Evolutionary conservation across 53 echinoderm and acorn worm species (phyloP), one percentile per base, ranked within the genome.

Genomic region (Apostichopus leukothele): DNA sequence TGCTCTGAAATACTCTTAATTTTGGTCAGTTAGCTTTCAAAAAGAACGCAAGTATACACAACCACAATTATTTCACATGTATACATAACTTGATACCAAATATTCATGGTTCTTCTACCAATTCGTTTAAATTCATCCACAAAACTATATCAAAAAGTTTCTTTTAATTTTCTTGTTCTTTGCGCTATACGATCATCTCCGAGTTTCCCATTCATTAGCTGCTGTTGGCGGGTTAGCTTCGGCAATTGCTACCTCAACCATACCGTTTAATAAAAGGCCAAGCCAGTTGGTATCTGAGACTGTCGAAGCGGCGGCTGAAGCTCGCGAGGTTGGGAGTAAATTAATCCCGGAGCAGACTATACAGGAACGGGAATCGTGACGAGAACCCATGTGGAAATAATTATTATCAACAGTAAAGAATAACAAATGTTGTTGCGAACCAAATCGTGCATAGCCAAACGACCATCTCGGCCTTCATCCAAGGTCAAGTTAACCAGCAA

Each of bases 361-460:
- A 13, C 6, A 59, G 59, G 57, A 81, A 81, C 81, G 54, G 55
- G 81, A 81, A 59, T 81, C 81, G 81, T 81, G 81, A 81, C 68
- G 85, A 50, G 66, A 19, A 67, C 66, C 85, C 85, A 85, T 85
- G 85, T 85, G 85, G 85, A 85, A 85, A 85, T 68, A 85, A 85
- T 85, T 85, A 85, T 85, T 67, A 85, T 67, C 67, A 85, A 85
- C 85, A 67, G 85, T 66, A 67, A 67, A 85, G 68, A 85, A 85
- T 85, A 85, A 85, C 85, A 85, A 85, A 85, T 67, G 85, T 67
- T 85, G 85, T 85, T 85, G 85, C 85, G 85, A 85, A 50, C 85
- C 63, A 67, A 85, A 85, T 85, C 85, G 85, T 67, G 85, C 85
- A 66, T 85, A 61, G 85, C 20, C 85, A 67, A 85, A 67, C 85